A percentile compares a stretch with the other conserved stretches of the same genome.
Evolutionary conservation across 1,140 invertebrate species (phyloP).

Genomic region (Agrilus planipennis): DNA sequence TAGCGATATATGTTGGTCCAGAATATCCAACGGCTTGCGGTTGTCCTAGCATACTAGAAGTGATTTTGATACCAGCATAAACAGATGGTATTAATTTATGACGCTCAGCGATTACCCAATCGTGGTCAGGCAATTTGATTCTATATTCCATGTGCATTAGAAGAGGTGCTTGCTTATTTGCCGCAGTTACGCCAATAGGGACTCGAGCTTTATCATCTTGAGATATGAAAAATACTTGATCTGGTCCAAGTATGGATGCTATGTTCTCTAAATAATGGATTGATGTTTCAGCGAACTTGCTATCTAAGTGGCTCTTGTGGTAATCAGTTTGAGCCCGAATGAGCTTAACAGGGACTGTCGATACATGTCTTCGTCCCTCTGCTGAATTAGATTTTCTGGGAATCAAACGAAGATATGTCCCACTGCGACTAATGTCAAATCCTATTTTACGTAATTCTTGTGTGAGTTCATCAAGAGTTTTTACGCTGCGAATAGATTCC

Average conservation of each 20-base stretch:
- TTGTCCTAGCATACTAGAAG: constrained; percentile 15
- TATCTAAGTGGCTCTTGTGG: constrained; percentile 19
- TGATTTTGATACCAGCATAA: constrained; percentile 17
- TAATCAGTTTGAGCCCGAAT: constrained; percentile 18
- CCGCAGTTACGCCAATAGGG: constrained; percentile 23
- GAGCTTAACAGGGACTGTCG: constrained; percentile 24
- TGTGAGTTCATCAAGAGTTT: constrained; percentile 11
- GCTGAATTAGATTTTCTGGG: constrained; percentile 10
- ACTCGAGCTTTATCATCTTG: constrained; percentile 22
- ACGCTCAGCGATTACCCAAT: constrained; percentile 29
- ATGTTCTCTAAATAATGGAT: constrained; percentile 17
- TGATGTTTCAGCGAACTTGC: constrained; percentile 20
- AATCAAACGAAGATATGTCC: constrained; percentile 27
- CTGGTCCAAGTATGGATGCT: constrained; percentile 18
- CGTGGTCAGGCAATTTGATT: constrained; percentile 30
- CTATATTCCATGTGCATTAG: constrained; percentile 36
- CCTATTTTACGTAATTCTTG: constrained; percentile 24
- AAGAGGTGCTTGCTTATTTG: constrained; percentile 26
- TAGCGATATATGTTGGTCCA: constrained; percentile 31
- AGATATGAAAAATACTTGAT: constrained; percentile 20
- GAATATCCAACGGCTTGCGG: constrained; percentile 28
- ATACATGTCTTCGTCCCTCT: constrained; percentile 8
- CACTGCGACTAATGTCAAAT: constrained; percentile 24
- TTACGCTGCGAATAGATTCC: constrained; percentile 6
- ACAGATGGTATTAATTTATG: constrained; percentile 32